Conservation (phyloP, 2,113 vertebrate genomes). For the Cnemophilus loriae region DNA sequence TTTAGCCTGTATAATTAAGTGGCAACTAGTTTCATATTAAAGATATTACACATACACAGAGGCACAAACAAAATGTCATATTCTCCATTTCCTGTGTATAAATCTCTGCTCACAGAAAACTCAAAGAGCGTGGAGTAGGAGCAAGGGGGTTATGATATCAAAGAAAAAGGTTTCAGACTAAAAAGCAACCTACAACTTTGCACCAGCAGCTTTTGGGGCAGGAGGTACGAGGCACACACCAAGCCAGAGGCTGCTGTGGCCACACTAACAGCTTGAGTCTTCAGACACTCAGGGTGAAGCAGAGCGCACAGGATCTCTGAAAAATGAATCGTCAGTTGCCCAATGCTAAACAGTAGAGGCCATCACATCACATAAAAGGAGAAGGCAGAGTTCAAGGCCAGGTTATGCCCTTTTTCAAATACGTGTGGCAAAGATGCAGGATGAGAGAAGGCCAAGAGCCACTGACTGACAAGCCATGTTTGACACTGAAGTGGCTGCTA, state of each 20-base stretch:
- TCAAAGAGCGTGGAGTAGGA: background rate
- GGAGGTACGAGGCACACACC: background rate
- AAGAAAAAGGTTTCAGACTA: background rate
- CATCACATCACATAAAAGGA: background rate
- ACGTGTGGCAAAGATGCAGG: background rate
- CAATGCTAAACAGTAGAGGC: background rate
- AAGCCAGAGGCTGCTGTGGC: background rate
- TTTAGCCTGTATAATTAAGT: conserved; percentile 64
- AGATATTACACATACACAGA: conserved; percentile 47
- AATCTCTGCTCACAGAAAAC: conserved; percentile 17
- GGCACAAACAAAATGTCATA: conserved; percentile 64
- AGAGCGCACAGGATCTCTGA: background rate
- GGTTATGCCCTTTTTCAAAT: background rate
- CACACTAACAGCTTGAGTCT: background rate
- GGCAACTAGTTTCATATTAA: conserved; percentile 66
- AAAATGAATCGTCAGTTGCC: background rate
- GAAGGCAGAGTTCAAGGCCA: background rate
- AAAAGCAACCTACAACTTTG: background rate
- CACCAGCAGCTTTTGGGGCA: background rate
- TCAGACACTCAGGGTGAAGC: background rate
- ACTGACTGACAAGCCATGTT: background rate
- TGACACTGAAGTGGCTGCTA: background rate
- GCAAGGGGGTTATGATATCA: background rate
- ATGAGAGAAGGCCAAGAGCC: background rate
- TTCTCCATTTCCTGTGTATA: conserved; percentile 53